A percentile compares a stretch with the other conserved stretches of the same genome.
These are phyloP conservation scores for Gymnogyps californianus DNA, from an alignment of 2,113 vertebrate genomes.

Conservation along the genomic window DNA sequence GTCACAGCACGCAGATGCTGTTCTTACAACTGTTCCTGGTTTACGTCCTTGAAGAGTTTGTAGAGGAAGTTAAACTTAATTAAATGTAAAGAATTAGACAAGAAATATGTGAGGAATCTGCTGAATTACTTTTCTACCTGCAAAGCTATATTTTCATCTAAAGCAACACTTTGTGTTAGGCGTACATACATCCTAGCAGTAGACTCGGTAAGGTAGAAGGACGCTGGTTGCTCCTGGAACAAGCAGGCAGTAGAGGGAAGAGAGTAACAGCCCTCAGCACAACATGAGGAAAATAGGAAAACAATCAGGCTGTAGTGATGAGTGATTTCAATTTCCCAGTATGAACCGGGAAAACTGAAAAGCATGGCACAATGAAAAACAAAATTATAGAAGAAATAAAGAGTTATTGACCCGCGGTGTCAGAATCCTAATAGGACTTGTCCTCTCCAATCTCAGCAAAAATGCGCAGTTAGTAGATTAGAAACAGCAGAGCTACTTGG, in stretches of 20 bases:
- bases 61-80: not conserved
- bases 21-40: not conserved
- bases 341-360: conserved; percentile 66
- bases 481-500: conserved; percentile 69
- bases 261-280: not conserved
- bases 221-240: not conserved
- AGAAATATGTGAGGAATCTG: not conserved
- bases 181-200: not conserved
- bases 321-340: conserved; percentile 65
- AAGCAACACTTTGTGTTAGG: not conserved
- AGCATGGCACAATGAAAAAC: conserved; percentile 61
- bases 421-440: conserved; percentile 71
- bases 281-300: conserved; percentile 38
- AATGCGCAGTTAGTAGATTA: conserved; percentile 75
- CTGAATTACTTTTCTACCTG: not conserved
- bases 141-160: not conserved
- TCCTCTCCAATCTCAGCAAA: conserved; percentile 71
- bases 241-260: not conserved
- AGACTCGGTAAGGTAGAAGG: not conserved
- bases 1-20: rapidly evolving
- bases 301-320: conserved; percentile 25
- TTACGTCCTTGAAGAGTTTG: not conserved
- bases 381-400: conserved; percentile 74
- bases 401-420: conserved; percentile 74
- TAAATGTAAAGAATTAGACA: not conserved